Evolutionary conservation across 2,113 vertebrate genomes (phyloP).

Genomic region (Australoheros scitulus): DNA sequence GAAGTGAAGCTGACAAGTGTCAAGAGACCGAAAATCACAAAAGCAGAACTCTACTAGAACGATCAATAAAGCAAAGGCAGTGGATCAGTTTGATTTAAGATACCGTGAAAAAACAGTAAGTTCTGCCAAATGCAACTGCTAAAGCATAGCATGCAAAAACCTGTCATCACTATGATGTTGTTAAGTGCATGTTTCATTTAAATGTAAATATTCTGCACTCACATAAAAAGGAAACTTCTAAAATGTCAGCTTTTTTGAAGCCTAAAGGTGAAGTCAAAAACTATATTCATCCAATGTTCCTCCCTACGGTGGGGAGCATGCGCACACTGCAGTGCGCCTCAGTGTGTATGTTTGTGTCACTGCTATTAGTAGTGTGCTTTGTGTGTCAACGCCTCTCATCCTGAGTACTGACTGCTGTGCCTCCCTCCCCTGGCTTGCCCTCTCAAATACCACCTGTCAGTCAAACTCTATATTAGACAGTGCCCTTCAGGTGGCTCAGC

Average conservation of each 20-base stretch:
- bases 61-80: background rate
- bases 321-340: background rate
- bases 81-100: background rate
- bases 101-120: background rate
- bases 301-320: background rate
- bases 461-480: slow-evolving; percentile 21
- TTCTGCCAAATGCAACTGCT: background rate
- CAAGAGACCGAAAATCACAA: no score
- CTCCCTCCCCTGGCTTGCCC: background rate
- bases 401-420: background rate
- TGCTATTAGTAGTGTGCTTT: background rate
- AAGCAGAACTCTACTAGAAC: no score
- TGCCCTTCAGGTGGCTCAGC: slow-evolving; percentile 27
- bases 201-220: background rate
- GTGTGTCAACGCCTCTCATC: background rate
- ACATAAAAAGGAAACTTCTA: background rate
- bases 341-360: background rate
- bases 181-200: background rate
- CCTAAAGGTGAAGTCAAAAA: background rate
- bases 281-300: background rate
- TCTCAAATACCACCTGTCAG: slow-evolving; percentile 51
- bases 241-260: background rate
- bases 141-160: background rate
- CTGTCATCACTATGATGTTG: background rate
- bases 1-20: no score